A percentile compares a stretch with the other conserved stretches of the same genome.
phyloP scores from a whole-genome alignment of 1,140 invertebrate genomes.

The Oncopeltus fasciatus region DNA sequence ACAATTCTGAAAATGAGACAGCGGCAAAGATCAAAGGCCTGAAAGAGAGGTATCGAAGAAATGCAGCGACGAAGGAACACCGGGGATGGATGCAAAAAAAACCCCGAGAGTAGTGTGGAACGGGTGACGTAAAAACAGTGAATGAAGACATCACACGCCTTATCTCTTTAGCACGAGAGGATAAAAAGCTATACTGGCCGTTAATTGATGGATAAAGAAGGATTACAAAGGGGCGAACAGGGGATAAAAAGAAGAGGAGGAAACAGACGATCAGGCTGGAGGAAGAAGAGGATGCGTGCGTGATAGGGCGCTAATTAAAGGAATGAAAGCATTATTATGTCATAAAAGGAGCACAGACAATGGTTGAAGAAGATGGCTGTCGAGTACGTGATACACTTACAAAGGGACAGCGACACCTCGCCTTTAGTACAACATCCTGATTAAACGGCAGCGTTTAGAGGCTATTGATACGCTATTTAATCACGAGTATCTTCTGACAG shows the following conservation, averaged over 20 bases:
- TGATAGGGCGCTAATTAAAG: neutral
- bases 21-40: no score
- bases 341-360: slow-evolving; percentile 8
- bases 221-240: neutral
- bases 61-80: neutral
- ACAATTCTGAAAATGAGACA: no score
- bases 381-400: neutral
- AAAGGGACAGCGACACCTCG: neutral
- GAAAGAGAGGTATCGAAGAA: no score
- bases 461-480: no score
- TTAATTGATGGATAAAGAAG: slow-evolving; percentile 8
- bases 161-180: neutral
- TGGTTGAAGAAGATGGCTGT: neutral
- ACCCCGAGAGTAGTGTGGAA: neutral
- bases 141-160: slow-evolving; percentile 1
- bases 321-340: slow-evolving; percentile 2
- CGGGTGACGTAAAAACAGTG: neutral
- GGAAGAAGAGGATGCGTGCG: neutral
- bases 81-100: neutral
- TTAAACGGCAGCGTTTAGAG: no score
- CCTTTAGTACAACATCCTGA: neutral
- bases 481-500: no score
- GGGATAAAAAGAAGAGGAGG: neutral
- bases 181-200: neutral
- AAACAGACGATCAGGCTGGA: neutral